Evolutionary conservation across 2,888 invertebrate genomes (phyloP).

Genomic region (Mythimna ferrago): DNA sequence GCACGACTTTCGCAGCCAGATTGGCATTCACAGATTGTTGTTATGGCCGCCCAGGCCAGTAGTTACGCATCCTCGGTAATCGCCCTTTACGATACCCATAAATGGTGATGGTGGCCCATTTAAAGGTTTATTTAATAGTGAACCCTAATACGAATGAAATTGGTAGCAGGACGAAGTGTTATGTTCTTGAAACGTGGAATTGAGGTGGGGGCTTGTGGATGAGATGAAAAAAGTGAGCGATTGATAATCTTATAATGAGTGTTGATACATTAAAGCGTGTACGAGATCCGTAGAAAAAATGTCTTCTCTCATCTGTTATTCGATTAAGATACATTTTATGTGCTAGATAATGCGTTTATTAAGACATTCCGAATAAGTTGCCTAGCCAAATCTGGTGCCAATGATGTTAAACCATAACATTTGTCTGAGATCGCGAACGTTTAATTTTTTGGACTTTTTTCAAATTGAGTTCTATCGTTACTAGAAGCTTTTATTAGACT

Average conservation of each 20-base stretch:
- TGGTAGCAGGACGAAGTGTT: background rate
- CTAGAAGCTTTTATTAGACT: too few species aligned
- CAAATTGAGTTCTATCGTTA: too few species aligned
- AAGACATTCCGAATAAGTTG: too few species aligned
- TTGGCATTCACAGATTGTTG: conserved; percentile 23
- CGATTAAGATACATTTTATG: too few species aligned
- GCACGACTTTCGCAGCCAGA: conserved; percentile 22
- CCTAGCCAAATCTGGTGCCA: too few species aligned
- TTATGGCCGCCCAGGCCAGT: conserved; percentile 4
- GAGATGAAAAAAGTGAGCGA: background rate
- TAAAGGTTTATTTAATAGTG: conserved; percentile 18
- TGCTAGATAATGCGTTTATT: too few species aligned
- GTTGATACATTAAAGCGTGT: background rate
- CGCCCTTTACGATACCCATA: conserved; percentile 25
- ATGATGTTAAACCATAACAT: too few species aligned
- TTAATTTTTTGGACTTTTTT: too few species aligned
- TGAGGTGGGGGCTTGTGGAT: background rate
- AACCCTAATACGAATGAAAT: background rate
- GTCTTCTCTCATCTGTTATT: too few species aligned
- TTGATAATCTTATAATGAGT: background rate
- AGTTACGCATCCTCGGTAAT: conserved; percentile 18
- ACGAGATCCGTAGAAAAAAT: too few species aligned
- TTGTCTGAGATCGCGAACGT: too few species aligned
- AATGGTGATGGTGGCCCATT: conserved; percentile 13
- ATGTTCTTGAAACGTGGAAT: background rate